Base-by-base conservation (phyloP, 2,888 invertebrate genomes). In the Amorpha juglandis region DNA sequence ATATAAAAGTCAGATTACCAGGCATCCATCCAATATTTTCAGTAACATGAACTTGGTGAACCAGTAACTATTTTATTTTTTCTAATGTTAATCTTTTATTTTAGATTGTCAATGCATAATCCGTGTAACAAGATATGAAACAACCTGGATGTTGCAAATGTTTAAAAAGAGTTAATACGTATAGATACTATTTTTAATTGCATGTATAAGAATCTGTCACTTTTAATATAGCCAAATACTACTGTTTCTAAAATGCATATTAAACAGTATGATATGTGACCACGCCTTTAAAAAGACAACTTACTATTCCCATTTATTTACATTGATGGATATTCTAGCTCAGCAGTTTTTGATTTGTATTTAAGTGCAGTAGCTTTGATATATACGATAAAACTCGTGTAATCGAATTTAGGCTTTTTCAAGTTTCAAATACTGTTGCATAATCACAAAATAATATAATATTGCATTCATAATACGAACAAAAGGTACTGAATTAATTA, bases 251-350 rank as follows among this genome's bases (percentile, higher is more conserved):
- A 42, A 6, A 16, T 3, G 1, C 21, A 62, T 9, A 11, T 55
- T 50, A 42, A 50, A 62, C 76, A 75, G 75, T 81, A 76, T 78
- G 65, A 27, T 64, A 68, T 85, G 77, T 73, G 68, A 52, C 66
- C 48, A 12, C 16, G 21, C 69, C 53, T 47, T 82, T 82, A 76
- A 71, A 76, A 70, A 64, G 68, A 76, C 76, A 78, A 79, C 74
- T 79, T 78, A 82, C 78, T 79, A 81, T 80, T 82, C 82, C 71
- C 75, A 80, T 75, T 84, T 81, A 85, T 86, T 84, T 79, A 81
- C 78, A 82, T 82, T 91, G 91, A 92, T 91, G 82, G 91, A 92
- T 91, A 90, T 83, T 86, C 86, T 87, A 88, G 84, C 87, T 90
- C 90, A 91, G 91, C 91, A 90, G 83, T 90, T 89, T 90, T 89